Evolutionary conservation across 1,140 invertebrate species (phyloP).

Genomic region (Andricus grossulariae): DNA sequence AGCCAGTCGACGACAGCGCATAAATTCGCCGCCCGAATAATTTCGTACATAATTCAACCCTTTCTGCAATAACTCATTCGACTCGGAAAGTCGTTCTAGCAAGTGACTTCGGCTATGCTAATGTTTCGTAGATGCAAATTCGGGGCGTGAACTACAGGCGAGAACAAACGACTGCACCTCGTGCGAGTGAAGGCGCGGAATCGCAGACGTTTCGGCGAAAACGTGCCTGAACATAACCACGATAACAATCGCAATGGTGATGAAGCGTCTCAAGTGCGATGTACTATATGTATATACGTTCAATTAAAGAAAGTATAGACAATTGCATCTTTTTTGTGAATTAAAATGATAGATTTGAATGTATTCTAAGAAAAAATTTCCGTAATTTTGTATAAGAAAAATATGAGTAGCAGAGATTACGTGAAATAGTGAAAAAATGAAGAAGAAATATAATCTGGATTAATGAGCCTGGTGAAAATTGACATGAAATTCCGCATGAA

Average conservation of each 20-base stretch:
- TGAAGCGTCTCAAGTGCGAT: neutral
- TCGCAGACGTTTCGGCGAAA: neutral
- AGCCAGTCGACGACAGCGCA: conserved; percentile 52
- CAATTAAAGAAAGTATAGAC: neutral
- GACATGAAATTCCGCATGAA: too few relatives aligned
- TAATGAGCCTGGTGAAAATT: too few relatives aligned
- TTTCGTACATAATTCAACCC: conserved; percentile 61
- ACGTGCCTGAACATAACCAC: neutral
- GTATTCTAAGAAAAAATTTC: too few relatives aligned
- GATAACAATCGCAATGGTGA: neutral
- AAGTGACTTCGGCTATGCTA: conserved; percentile 59
- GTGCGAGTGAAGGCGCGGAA: conserved; percentile 42
- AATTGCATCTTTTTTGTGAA: too few relatives aligned
- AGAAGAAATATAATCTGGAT: too few relatives aligned
- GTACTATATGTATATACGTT: neutral
- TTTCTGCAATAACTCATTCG: conserved; percentile 61
- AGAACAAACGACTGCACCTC: conserved; percentile 42
- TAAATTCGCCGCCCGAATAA: conserved; percentile 61
- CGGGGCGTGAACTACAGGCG: conserved; percentile 48
- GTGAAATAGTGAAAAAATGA: too few relatives aligned
- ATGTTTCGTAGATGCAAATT: conserved; percentile 61
- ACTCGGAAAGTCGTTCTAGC: conserved; percentile 53
- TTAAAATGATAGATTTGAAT: too few relatives aligned
- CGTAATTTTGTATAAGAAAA: too few relatives aligned
- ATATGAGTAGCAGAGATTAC: too few relatives aligned